Percentiles rank a stretch among this genome's conserved stretches.
Conservation (phyloP, 1,140 invertebrate species). For the Rhizoglyphus robini region DNA sequence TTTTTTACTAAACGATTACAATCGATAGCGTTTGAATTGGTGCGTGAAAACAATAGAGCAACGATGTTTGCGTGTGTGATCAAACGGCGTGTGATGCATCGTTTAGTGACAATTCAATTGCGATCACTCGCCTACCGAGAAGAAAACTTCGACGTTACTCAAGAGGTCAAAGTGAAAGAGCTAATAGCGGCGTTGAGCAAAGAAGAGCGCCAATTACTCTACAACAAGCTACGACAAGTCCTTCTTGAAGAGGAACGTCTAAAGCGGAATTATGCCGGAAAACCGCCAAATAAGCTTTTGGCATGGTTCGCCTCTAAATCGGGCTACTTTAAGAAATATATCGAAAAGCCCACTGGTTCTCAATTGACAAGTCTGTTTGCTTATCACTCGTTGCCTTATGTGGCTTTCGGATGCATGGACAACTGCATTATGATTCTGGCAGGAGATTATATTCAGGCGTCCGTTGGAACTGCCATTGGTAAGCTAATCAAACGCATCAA, state of each 20-base stretch:
- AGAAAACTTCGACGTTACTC: not conserved
- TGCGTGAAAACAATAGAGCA: too few relatives aligned
- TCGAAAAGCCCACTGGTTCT: not conserved
- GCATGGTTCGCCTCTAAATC: not conserved
- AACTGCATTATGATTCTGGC: conserved; percentile 4
- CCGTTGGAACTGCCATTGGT: not conserved
- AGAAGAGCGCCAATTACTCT: not conserved
- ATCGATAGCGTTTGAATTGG: too few relatives aligned
- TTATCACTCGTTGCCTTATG: not conserved
- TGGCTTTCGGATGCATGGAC: not conserved
- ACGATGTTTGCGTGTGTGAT: too few relatives aligned
- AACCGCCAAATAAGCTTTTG: not conserved
- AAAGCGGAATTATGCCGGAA: not conserved
- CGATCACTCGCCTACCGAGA: too few relatives aligned
- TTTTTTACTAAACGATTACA: too few relatives aligned
- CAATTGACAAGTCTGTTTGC: not conserved
- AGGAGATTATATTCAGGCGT: not conserved
- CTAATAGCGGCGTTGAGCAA: not conserved
- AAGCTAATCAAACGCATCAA: too few relatives aligned
- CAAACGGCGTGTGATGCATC: too few relatives aligned
- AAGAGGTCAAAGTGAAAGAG: not conserved
- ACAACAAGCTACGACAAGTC: not conserved
- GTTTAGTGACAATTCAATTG: too few relatives aligned
- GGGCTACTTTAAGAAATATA: not conserved
- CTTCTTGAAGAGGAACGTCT: not conserved